Conservation (phyloP, 2,888 invertebrate species). For the Drosophila greeni region DNA sequence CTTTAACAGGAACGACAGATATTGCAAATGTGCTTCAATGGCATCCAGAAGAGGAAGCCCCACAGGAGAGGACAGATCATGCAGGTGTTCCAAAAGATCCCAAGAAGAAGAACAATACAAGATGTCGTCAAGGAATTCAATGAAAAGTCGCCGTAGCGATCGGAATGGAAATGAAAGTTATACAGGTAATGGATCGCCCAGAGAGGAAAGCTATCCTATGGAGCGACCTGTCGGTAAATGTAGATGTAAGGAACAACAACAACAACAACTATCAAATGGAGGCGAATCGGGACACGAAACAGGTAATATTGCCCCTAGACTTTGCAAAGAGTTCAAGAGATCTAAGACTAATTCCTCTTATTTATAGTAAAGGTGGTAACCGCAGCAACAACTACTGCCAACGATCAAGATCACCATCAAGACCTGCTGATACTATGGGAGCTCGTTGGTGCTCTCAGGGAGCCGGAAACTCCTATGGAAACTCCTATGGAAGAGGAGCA, state of each 20-base stretch:
- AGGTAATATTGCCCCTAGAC: conserved; percentile 7
- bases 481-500: neutral
- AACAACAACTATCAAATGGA: neutral
- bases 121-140: neutral
- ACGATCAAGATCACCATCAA: neutral
- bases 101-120: neutral
- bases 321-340: neutral
- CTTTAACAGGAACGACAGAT: neutral
- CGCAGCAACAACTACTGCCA: neutral
- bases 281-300: neutral
- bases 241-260: too few species aligned
- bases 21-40: neutral
- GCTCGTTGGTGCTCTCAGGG: neutral
- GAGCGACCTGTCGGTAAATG: neutral
- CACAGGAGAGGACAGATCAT: too few species aligned
- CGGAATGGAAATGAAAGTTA: neutral
- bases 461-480: too few species aligned
- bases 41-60: neutral
- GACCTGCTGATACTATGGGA: neutral
- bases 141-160: too few species aligned
- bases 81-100: neutral
- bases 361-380: conserved; percentile 5
- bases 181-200: too few species aligned
- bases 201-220: neutral
- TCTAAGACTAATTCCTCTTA: conserved; percentile 1